A percentile compares a stretch with the other conserved stretches of the same genome.
These are phyloP conservation scores for Drosophila neoperkinsi DNA, from an alignment of 2,888 invertebrate species.

Conservation along the genomic window DNA sequence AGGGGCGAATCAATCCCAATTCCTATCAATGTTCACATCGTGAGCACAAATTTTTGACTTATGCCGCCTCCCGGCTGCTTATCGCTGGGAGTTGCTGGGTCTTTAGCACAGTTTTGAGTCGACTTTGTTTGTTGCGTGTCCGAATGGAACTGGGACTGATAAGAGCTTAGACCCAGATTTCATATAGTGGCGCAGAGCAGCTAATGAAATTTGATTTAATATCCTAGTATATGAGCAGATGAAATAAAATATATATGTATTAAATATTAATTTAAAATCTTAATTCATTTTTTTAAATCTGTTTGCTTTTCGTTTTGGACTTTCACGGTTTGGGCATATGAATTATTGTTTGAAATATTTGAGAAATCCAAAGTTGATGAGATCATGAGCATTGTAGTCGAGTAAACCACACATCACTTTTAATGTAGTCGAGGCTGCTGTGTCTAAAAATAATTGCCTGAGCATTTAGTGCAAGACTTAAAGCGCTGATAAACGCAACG, in stretches of 20 bases:
- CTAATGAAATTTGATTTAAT: background rate
- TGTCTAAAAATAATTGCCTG: constrained; percentile 50
- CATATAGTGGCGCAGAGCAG: constrained; percentile 1
- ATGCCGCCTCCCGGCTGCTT: constrained; percentile 15
- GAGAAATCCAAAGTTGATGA: constrained; percentile 5
- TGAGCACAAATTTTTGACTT: constrained; percentile 36
- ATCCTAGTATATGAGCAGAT: constrained; percentile 1
- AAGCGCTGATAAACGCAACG: constrained; percentile 58
- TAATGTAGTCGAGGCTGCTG: constrained; percentile 27
- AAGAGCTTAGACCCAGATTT: constrained; percentile 54
- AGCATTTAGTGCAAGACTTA: constrained; percentile 41
- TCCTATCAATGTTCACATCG: constrained; percentile 37
- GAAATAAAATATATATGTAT: background rate
- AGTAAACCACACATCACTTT: constrained; percentile 24
- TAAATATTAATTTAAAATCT: background rate
- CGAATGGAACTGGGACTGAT: constrained; percentile 43
- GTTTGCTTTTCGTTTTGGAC: background rate
- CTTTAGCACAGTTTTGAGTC: constrained; percentile 56
- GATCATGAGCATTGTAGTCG: constrained; percentile 10
- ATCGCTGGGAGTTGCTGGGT: constrained; percentile 7
- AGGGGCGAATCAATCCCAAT: constrained; percentile 5
- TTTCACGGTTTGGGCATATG: background rate
- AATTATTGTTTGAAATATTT: background rate
- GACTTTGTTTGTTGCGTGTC: constrained; percentile 38
- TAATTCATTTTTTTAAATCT: background rate